Conservation (phyloP, 2,113 vertebrate genomes). For the Triplophysa siluroides region DNA sequence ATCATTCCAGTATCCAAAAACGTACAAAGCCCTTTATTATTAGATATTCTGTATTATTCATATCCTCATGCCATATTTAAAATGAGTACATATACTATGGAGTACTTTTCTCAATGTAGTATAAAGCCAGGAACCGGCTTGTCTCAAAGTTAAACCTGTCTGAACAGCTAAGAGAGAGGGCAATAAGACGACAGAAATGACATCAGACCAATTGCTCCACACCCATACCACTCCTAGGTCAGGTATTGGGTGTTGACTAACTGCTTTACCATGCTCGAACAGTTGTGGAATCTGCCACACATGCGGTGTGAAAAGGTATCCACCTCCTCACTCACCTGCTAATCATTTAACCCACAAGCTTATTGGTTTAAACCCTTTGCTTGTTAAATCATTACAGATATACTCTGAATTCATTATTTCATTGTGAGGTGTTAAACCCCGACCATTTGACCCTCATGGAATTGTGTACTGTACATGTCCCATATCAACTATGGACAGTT, state of each 20-base stretch:
- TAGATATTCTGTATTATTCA: background rate
- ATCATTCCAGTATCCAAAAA: slow-evolving; percentile 30
- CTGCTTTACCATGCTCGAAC: slow-evolving; percentile 44
- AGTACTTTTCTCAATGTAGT: background rate
- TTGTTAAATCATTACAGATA: slow-evolving; percentile 15
- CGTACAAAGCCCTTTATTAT: background rate
- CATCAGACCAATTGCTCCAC: slow-evolving; percentile 59
- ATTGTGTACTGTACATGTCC: slow-evolving; percentile 6
- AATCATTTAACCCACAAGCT: slow-evolving; percentile 34
- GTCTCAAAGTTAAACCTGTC: slow-evolving; percentile 58
- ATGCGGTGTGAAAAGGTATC: slow-evolving; percentile 26
- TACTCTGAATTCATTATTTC: background rate
- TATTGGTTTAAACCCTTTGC: slow-evolving; percentile 33
- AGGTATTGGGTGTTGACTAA: slow-evolving; percentile 69
- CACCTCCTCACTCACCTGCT: background rate
- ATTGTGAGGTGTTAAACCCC: slow-evolving; percentile 10
- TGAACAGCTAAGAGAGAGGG: slow-evolving; percentile 43
- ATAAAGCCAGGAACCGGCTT: slow-evolving; percentile 6
- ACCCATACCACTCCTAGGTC: slow-evolving; percentile 71
- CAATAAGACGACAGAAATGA: slow-evolving; percentile 43
- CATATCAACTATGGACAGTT: background rate
- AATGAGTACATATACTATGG: background rate
- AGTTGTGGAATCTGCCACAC: slow-evolving; percentile 24
- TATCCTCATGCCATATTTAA: slow-evolving; percentile 31
- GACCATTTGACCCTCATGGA: background rate